A percentile compares a stretch with the other conserved stretches of the same genome.
phyloP scores from a whole-genome alignment of 1,140 invertebrate genomes.

The Telenomus remus region DNA sequence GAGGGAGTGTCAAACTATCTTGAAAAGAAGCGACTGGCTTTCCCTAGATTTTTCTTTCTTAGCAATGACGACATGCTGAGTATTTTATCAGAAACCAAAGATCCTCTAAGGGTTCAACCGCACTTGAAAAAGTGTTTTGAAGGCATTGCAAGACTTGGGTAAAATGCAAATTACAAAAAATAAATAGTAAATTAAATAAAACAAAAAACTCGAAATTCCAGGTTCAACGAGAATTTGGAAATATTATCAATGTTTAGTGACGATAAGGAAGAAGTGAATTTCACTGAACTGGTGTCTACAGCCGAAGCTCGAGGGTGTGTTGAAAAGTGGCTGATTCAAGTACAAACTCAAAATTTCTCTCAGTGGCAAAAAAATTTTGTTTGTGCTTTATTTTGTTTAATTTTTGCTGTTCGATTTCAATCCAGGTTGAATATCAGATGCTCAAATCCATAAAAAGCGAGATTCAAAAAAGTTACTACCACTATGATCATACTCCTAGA shows the following conservation, averaged over 20 bases:
- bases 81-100: slow-evolving; percentile 97
- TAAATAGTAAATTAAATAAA: slow-evolving; percentile 78
- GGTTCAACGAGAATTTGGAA: slow-evolving; percentile 90
- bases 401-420: neutral
- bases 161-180: slow-evolving; percentile 95
- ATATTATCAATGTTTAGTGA: slow-evolving; percentile 93
- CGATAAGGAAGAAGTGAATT: slow-evolving; percentile 88
- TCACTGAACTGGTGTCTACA: slow-evolving; percentile 90
- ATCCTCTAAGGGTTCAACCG: slow-evolving; percentile 94
- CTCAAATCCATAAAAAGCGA: slow-evolving; percentile 82
- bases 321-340: slow-evolving; percentile 97
- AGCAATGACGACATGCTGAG: slow-evolving; percentile 98
- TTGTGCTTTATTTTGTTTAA: neutral
- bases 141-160: slow-evolving; percentile 91
- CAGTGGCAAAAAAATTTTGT: slow-evolving; percentile 78
- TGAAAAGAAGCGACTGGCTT: slow-evolving; percentile 96
- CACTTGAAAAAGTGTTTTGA: slow-evolving; percentile 98
- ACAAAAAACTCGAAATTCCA: slow-evolving; percentile 43
- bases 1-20: slow-evolving; percentile 96
- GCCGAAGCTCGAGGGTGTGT: slow-evolving; percentile 93
- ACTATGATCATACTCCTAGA: slow-evolving; percentile 81
- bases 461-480: slow-evolving; percentile 82
- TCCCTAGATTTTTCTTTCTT: slow-evolving; percentile 97
- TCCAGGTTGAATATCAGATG: slow-evolving; percentile 90
- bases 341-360: slow-evolving; percentile 92